These are phyloP conservation scores for Struthio camelus DNA, from an alignment of 2,113 vertebrate species.

Conservation along the genomic window DNA sequence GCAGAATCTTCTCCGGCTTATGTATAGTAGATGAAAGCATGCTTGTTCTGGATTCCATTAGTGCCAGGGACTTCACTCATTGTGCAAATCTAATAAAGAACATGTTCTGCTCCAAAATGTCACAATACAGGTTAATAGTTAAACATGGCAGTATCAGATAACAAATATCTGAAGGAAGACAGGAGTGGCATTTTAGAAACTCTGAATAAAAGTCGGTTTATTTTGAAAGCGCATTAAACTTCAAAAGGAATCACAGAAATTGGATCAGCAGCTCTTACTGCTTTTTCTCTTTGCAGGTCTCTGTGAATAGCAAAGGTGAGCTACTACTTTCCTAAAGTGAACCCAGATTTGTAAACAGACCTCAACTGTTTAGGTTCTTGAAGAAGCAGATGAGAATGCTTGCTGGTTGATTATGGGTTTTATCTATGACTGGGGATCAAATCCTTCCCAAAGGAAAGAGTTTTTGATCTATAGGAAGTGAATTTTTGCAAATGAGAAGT, in stretches of 20 bases:
- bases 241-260: background rate
- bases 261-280: background rate
- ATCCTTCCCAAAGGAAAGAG: background rate
- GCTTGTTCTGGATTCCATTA: background rate
- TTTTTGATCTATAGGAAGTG: background rate
- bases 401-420: background rate
- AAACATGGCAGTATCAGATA: background rate
- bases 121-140: background rate
- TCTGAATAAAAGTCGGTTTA: background rate
- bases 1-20: background rate
- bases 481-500: background rate
- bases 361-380: accelerated
- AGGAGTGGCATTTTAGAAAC: background rate
- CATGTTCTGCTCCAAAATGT: background rate
- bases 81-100: background rate
- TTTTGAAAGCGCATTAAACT: background rate
- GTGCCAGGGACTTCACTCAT: background rate
- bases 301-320: constrained; percentile 96
- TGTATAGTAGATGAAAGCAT: background rate
- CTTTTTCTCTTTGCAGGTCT: constrained; percentile 83
- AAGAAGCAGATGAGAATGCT: background rate
- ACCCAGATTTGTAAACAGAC: background rate
- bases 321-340: background rate
- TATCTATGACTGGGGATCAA: background rate
- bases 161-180: background rate